Conservation (phyloP, 2,888 invertebrate species). For the Drosophila recens region DNA sequence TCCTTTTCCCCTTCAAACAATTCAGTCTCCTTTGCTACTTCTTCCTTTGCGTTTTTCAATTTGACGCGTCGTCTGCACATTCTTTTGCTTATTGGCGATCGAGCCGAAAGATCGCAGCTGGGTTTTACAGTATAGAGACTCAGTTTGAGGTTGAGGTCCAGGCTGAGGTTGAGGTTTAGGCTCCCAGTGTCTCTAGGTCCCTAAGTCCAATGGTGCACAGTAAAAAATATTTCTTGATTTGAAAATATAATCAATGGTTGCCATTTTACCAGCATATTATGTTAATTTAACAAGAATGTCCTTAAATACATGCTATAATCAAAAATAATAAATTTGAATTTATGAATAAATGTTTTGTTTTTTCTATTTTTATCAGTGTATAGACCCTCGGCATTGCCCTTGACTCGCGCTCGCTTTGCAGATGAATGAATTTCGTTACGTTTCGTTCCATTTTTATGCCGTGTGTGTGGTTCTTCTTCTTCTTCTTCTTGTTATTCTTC, state of each 20-base stretch:
- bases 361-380: no score
- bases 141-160: not conserved
- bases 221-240: no score
- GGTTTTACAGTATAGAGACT: not conserved
- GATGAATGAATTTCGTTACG: slow-evolving; percentile 69
- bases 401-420: slow-evolving; percentile 69
- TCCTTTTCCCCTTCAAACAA: no score
- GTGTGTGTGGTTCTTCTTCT: slow-evolving; percentile 41
- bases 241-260: no score
- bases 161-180: slow-evolving; percentile 4
- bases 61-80: slow-evolving; percentile 73
- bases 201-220: not conserved
- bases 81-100: slow-evolving; percentile 75
- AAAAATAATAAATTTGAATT: no score
- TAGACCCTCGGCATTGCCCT: slow-evolving; percentile 50
- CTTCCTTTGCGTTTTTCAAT: slow-evolving; percentile 62
- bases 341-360: no score
- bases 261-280: no score
- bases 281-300: no score
- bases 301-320: no score
- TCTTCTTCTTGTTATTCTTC: not conserved
- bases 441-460: slow-evolving; percentile 64
- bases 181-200: not conserved
- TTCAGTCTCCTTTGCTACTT: slow-evolving; percentile 14
- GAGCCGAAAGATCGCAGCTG: slow-evolving; percentile 32